Evolutionary conservation across 2,797 vertebrate genomes (phyloP).

Genomic region (Myiotriccus ornatus): DNA sequence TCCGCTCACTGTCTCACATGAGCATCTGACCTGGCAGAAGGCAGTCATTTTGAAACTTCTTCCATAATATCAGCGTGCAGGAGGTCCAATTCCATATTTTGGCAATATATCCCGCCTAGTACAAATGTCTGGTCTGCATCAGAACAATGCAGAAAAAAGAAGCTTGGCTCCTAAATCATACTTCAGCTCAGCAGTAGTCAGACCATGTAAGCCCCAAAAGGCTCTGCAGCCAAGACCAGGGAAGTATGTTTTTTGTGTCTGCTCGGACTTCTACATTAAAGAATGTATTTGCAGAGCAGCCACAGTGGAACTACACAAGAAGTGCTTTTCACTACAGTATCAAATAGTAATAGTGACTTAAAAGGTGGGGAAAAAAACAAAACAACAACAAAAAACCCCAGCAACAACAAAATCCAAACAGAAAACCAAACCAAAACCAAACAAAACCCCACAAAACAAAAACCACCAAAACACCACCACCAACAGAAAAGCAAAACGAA

Average conservation of each 20-base stretch:
- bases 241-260: conserved; percentile 20
- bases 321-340: not conserved
- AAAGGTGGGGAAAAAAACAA: not conserved
- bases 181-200: conserved; percentile 48
- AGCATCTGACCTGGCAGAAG: not conserved
- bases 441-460: too few species aligned
- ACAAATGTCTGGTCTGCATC: conserved; percentile 25
- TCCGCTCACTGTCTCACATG: accelerated
- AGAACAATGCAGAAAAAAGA: conserved; percentile 15
- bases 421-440: too few species aligned
- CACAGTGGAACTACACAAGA: not conserved
- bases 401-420: too few species aligned
- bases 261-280: conserved; percentile 2
- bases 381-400: too few species aligned
- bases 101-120: not conserved
- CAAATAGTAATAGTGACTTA: not conserved
- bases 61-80: not conserved
- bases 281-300: not conserved
- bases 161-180: conserved; percentile 40
- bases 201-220: conserved; percentile 41
- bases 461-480: too few species aligned
- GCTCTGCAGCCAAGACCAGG: not conserved
- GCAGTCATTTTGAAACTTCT: not conserved
- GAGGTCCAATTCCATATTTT: not conserved
- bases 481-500: too few species aligned